phyloP scores from a whole-genome alignment of 2,797 vertebrate genomes.

The Enteromius argenteus region DNA sequence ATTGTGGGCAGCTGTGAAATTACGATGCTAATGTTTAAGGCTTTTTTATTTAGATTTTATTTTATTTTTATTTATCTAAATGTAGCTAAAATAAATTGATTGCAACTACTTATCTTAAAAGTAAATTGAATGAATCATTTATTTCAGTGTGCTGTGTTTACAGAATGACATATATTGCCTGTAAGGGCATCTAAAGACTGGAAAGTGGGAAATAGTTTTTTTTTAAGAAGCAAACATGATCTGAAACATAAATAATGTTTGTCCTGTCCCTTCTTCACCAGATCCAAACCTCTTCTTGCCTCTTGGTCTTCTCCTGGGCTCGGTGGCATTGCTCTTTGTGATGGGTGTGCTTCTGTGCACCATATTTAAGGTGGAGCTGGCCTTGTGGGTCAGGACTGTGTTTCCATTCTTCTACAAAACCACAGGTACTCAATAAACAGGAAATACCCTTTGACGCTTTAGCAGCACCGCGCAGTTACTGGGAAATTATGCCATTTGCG shows the following conservation, averaged over 20 bases:
- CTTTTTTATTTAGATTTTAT: no score
- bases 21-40: background rate
- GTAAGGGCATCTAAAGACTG: no score
- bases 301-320: constrained; percentile 71
- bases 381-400: constrained; percentile 80
- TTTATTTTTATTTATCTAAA: no score
- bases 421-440: constrained; percentile 54
- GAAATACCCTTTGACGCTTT: constrained; percentile 8
- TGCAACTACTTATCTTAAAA: no score
- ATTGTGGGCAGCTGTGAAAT: background rate
- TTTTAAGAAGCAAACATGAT: background rate
- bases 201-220: background rate
- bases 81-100: no score
- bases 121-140: no score
- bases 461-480: background rate
- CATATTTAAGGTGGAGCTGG: constrained; percentile 87
- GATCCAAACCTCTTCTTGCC: constrained; percentile 73
- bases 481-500: background rate
- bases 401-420: constrained; percentile 61
- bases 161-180: background rate
- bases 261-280: constrained; percentile 62
- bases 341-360: constrained; percentile 75
- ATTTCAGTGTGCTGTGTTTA: no score
- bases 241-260: background rate
- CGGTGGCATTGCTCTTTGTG: constrained; percentile 71